Evolutionary conservation across 2,797 vertebrate species (phyloP).

Genomic region (Falco biarmicus): DNA sequence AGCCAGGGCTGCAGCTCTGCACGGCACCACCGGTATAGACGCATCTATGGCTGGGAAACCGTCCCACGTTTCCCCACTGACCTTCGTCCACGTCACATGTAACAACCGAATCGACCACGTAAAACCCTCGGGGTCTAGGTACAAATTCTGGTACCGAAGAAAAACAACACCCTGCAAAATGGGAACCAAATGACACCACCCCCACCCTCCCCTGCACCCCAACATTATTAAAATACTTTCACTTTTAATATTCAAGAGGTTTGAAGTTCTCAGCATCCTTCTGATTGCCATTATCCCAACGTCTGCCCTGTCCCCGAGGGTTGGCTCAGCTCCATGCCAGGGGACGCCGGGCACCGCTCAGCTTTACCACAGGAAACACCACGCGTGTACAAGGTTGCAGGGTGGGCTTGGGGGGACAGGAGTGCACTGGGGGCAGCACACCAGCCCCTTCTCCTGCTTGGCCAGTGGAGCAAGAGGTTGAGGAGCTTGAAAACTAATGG

Average conservation of each 20-base stretch:
- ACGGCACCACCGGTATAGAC: not conserved
- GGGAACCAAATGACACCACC: constrained; percentile 32
- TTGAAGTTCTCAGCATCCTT: constrained; percentile 64
- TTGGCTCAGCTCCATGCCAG: not conserved
- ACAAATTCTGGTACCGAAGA: constrained; percentile 76
- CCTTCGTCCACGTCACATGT: not conserved
- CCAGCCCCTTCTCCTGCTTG: not conserved
- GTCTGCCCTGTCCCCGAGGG: not conserved
- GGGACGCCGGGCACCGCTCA: not conserved
- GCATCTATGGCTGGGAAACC: not conserved
- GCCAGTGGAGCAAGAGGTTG: not conserved
- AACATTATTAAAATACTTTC: constrained; percentile 80
- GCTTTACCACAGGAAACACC: constrained; percentile 79
- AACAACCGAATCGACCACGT: constrained; percentile 35
- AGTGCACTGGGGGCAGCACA: not conserved
- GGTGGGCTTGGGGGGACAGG: not conserved
- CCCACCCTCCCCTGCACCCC: not conserved
- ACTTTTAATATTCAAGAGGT: constrained; percentile 76
- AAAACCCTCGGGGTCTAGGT: constrained; percentile 72
- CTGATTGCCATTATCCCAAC: not conserved
- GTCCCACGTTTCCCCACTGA: not conserved
- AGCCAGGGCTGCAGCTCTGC: not conserved
- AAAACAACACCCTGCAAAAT: constrained; percentile 40
- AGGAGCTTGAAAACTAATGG: not conserved
- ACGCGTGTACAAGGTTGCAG: constrained; percentile 46